These are phyloP conservation scores for Xestia sexstrigata DNA, from an alignment of 2,888 invertebrate genomes.

Conservation along the genomic window DNA sequence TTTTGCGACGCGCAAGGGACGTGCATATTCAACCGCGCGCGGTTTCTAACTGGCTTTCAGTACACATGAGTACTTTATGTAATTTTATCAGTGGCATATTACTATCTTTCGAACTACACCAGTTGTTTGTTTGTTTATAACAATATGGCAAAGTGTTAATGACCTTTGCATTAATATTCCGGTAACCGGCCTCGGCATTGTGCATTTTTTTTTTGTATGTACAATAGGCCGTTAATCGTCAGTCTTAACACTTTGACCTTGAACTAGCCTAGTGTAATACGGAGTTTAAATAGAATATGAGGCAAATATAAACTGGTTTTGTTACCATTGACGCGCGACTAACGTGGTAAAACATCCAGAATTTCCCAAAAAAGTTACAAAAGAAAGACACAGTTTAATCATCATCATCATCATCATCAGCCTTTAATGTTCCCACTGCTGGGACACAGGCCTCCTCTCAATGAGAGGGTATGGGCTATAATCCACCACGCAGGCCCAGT, in stretches of 20 bases:
- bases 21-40: slow-evolving; percentile 21
- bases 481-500: no score
- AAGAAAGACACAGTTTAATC: no score
- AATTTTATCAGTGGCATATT: slow-evolving; percentile 39
- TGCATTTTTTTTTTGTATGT: neutral
- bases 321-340: no score
- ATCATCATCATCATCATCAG: no score
- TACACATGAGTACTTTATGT: neutral
- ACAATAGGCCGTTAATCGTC: neutral
- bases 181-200: neutral
- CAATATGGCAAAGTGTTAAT: slow-evolving; percentile 29
- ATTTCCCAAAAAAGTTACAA: no score
- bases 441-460: no score
- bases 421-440: no score
- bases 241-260: neutral
- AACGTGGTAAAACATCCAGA: no score
- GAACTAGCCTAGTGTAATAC: neutral
- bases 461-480: no score
- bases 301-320: no score
- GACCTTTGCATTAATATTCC: slow-evolving; percentile 23
- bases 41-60: slow-evolving; percentile 12
- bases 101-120: slow-evolving; percentile 20
- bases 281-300: no score
- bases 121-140: slow-evolving; percentile 35
- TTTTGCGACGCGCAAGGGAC: neutral